These are phyloP conservation scores for Papilio glaucus DNA, from an alignment of 1,140 invertebrate genomes.

Conservation along the genomic window DNA sequence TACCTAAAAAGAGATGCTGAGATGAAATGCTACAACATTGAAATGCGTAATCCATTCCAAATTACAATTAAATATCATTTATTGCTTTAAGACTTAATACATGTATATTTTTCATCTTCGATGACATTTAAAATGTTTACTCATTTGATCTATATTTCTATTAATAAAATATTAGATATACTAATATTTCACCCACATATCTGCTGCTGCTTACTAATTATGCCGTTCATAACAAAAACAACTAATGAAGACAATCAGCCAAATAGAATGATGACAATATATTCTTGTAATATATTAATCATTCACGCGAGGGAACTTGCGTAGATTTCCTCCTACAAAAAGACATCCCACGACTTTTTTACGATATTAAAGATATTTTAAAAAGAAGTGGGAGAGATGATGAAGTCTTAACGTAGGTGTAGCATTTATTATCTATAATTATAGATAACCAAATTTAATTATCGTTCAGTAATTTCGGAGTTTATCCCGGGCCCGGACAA, in stretches of 20 bases:
- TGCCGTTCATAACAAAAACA: not conserved
- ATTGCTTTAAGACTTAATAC: not conserved
- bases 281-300: not conserved
- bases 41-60: no score
- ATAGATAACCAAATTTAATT: no score
- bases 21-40: no score
- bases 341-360: not conserved
- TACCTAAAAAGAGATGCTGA: no score
- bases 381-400: no score
- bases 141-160: not conserved
- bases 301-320: not conserved
- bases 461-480: no score
- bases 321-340: not conserved
- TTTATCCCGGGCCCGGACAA: no score
- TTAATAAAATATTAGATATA: conserved; percentile 3
- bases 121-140: not conserved
- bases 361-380: no score
- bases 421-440: no score
- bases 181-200: conserved; percentile 15
- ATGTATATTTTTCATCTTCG: not conserved
- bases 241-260: not conserved
- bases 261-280: conserved; percentile 10
- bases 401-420: no score
- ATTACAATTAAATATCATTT: not conserved
- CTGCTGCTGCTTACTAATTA: not conserved